Evolutionary conservation across 2,888 invertebrate species (phyloP).

Genomic region (Flexamia atlantica): DNA sequence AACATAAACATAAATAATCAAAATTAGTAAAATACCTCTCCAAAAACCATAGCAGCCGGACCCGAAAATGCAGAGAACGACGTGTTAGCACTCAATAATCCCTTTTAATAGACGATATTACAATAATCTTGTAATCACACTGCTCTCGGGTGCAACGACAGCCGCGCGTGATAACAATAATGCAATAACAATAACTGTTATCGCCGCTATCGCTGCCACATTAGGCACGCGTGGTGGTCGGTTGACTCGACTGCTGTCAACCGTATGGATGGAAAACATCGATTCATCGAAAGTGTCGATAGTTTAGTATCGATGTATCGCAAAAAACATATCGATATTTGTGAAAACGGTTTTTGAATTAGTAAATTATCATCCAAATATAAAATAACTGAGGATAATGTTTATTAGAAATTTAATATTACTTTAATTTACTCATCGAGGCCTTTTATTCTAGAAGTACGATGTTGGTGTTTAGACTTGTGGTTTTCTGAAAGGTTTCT

Average conservation of each 20-base stretch:
- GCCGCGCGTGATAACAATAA: conserved; percentile 1
- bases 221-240: background rate
- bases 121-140: background rate
- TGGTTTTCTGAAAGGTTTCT: too few relatives aligned
- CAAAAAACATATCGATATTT: too few relatives aligned
- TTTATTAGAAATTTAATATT: too few relatives aligned
- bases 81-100: background rate
- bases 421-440: too few relatives aligned
- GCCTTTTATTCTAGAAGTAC: too few relatives aligned
- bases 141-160: background rate
- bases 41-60: background rate
- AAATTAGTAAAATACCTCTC: conserved; percentile 92
- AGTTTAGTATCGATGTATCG: too few relatives aligned
- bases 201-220: background rate
- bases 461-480: too few relatives aligned
- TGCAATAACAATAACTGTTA: background rate
- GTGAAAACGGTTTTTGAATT: too few relatives aligned
- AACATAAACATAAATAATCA: conserved; percentile 77
- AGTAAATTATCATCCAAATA: too few relatives aligned
- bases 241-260: background rate
- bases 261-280: too few relatives aligned
- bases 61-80: background rate
- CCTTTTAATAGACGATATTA: background rate
- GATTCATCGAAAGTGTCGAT: too few relatives aligned
- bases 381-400: too few relatives aligned